phyloP scores from a whole-genome alignment of 2,888 invertebrate genomes.

The Caenorhabditis sinica region DNA sequence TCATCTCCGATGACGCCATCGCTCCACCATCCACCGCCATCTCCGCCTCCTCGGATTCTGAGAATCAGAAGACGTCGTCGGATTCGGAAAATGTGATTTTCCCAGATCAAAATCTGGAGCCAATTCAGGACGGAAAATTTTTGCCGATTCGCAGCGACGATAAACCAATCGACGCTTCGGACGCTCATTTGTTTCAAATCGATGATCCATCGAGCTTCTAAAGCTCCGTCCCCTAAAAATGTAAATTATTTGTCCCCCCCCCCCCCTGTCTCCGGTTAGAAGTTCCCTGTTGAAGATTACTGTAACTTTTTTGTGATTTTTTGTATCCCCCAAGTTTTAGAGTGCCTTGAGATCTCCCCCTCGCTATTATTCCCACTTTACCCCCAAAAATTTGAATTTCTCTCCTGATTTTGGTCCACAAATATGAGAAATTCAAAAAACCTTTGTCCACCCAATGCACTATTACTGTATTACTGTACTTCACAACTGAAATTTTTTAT shows the following conservation, averaged over 20 bases:
- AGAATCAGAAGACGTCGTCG: constrained; percentile 4
- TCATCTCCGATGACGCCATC: constrained; percentile 39
- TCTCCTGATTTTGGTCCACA: too few relatives aligned
- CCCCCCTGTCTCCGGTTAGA: background rate
- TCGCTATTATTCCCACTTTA: too few relatives aligned
- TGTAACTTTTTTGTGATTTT: too few relatives aligned
- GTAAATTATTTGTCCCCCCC: constrained; percentile 42
- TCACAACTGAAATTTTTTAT: too few relatives aligned
- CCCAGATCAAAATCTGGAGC: constrained; percentile 55
- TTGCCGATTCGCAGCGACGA: constrained; percentile 70
- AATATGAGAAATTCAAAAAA: too few relatives aligned
- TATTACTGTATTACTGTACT: background rate
- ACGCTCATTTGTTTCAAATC: constrained; percentile 71
- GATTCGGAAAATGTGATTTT: constrained; percentile 52
- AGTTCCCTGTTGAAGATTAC: background rate
- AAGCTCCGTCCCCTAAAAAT: constrained; percentile 17
- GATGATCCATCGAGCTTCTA: constrained; percentile 71
- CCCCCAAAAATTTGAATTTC: too few relatives aligned
- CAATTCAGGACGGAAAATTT: constrained; percentile 66
- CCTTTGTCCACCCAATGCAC: background rate
- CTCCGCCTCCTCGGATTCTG: constrained; percentile 15
- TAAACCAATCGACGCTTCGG: constrained; percentile 56
- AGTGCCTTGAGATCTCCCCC: too few relatives aligned
- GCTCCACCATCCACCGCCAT: constrained; percentile 46
- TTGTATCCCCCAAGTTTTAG: too few relatives aligned